Evolutionary conservation across 2,888 invertebrate genomes (phyloP), one percentile per base, ranked within the genome.

Genomic region (Lymantria monacha): DNA sequence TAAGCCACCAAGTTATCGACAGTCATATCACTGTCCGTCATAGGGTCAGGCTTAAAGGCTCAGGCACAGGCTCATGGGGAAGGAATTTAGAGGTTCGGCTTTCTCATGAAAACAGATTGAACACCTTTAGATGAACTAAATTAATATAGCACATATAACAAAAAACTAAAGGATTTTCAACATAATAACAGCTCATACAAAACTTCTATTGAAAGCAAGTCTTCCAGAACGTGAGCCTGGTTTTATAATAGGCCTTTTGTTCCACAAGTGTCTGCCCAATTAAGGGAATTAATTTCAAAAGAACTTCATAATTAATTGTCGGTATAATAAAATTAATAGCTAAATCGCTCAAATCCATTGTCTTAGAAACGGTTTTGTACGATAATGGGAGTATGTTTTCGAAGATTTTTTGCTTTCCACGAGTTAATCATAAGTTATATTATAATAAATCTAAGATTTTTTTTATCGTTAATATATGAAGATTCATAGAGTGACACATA

Each of bases 221-320:
- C 53, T 55, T 60, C 55, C 57, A 53, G 56, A 61, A 55, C 30
- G 42, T 51, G 51, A 54, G 37, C 45, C 46, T 55, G 57, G 59
- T 59, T 53, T 45, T 36, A 64, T 65, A 62, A 62, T 66, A 46
- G 55, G 50, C 49, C 61, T 44, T 51, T 66, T 66, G 66, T 66
- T 52, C 55, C 60, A 51, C 51, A 55, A 66, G 53, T 59, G 55
- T 54, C 51, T 49, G 42, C 42, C 48, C 59, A 63, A 66, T 66
- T 66, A 66, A 37, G 51, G 36, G 51, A 55, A 58, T 61, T 54
- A 55, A 44, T 42, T 58, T 61, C 53, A 50, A 45, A 53, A 59
- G 55, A 50, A 57, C 41, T 59, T 46, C 44, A 30, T 40, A 46
- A 48, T 51, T 62, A 59, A 59, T 55, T 59, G 49, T 47, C 36